Conservation (phyloP, 2,888 invertebrate species). For the Oeneis ivallda region DNA sequence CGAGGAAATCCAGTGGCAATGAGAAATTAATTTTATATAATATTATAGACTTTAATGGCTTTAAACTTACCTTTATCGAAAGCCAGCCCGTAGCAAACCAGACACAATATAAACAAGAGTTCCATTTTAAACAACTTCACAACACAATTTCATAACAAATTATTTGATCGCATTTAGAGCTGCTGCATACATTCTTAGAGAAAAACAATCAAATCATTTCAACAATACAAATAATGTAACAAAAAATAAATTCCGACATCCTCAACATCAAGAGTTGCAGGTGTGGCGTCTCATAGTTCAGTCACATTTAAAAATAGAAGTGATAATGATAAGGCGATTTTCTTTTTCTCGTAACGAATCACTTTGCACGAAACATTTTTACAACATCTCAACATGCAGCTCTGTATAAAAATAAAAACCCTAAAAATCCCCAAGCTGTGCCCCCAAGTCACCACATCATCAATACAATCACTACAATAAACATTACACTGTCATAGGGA, state of each 20-base stretch:
- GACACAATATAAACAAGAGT: constrained; percentile 45
- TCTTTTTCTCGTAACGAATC: background rate
- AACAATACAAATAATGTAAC: constrained; percentile 29
- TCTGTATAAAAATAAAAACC: background rate
- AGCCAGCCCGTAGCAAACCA: constrained; percentile 44
- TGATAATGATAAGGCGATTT: background rate
- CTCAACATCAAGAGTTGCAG: constrained; percentile 40
- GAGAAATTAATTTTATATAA: too few relatives aligned
- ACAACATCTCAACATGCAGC: background rate
- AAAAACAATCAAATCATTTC: constrained; percentile 31
- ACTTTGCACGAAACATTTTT: background rate
- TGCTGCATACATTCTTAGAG: constrained; percentile 14
- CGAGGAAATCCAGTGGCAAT: too few relatives aligned
- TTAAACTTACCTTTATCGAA: constrained; percentile 47
- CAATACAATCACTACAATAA: too few relatives aligned
- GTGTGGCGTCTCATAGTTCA: constrained; percentile 39
- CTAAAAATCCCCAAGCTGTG: background rate
- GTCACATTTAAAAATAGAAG: background rate
- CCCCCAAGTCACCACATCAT: background rate
- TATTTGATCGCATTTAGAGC: constrained; percentile 2
- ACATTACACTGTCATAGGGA: too few relatives aligned
- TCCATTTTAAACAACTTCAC: constrained; percentile 41
- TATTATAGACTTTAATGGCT: background rate
- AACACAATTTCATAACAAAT: constrained; percentile 1
- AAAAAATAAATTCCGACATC: constrained; percentile 40